Conservation (phyloP, 2,888 invertebrate species). For the Acanthococcus lagerstroemiae region DNA sequence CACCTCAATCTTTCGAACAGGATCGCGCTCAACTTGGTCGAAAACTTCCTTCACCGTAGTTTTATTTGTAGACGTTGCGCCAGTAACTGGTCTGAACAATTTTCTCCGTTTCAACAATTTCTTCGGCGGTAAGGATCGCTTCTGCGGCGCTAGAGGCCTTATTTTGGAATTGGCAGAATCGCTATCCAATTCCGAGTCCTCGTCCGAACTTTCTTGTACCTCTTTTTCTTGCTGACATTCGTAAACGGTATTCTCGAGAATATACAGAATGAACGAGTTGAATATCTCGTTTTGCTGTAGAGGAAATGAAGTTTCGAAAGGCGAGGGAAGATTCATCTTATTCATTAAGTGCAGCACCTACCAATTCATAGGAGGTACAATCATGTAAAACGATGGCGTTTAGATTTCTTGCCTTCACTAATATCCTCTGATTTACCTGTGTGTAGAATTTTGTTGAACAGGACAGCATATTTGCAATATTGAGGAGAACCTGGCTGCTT, state of each 20-base stretch:
- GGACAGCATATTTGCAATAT: slow-evolving; percentile 65
- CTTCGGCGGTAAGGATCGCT: slow-evolving; percentile 42
- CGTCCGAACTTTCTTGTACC: slow-evolving; percentile 17
- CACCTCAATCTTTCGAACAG: slow-evolving; percentile 47
- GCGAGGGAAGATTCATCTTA: slow-evolving; percentile 79
- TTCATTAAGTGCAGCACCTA: slow-evolving; percentile 81
- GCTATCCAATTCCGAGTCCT: slow-evolving; percentile 34
- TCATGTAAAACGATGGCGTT: too few species aligned
- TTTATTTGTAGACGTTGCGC: slow-evolving; percentile 25
- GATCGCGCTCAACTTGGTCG: slow-evolving; percentile 45
- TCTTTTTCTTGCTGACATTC: neutral
- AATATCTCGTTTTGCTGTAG: neutral
- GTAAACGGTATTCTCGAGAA: neutral
- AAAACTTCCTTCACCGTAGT: slow-evolving; percentile 47
- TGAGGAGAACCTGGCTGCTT: slow-evolving; percentile 58
- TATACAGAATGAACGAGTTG: neutral
- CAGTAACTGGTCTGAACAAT: neutral
- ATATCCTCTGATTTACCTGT: slow-evolving; percentile 39
- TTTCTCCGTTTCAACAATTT: slow-evolving; percentile 40
- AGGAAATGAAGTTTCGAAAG: slow-evolving; percentile 52
- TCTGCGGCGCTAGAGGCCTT: neutral
- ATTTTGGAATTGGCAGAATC: slow-evolving; percentile 7
- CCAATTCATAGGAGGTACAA: neutral
- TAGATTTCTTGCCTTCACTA: neutral
- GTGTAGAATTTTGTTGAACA: slow-evolving; percentile 72